Base-by-base conservation (phyloP, 35 echinoderm and acorn worm species). In the Ophioderma brevispina region DNA sequence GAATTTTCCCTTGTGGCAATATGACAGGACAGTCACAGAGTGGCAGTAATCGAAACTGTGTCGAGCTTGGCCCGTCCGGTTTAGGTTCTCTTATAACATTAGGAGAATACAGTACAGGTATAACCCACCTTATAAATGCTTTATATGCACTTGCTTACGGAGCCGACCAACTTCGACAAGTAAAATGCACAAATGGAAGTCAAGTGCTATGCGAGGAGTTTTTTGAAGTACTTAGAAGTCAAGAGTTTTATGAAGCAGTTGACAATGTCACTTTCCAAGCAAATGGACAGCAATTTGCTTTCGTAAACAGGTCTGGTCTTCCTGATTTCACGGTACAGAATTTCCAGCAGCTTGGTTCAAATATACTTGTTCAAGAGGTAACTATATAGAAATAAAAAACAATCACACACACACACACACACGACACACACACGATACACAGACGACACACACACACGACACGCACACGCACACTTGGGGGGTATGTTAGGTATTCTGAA, bases 61-160 rank as follows among this genome's bases (percentile, higher is more conserved):
- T 70, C 23, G 28, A 70, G 5, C n/a, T 70, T 15, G 59, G 59
- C 2, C 59, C 23, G n/a, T 70, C 59, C 3, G 59, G 59, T 18
- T 25, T 70, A 2, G 59, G 17, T 25, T 15, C 59, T 30, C 59
- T 70, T 25, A 30, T 70, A 15, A 70, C 59, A 70, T 25, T 70
- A 30, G 59, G 59, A 70, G 59, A 70, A 70, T 70, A 70, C n/a
- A 18, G 59, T 30, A 56, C 21, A 0, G 82, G 64, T 21, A 85
- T 85, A 14, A 3, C 13, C 17, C 33, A 49, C 28, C 11, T 56
- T 30, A 39, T 85, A 30, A 85, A 85, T 77, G 85, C 64, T 1
- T 77, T 87, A 25, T 39, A 76, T 77, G 64, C 64, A 25, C 32
- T 76, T 87, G 85, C 85, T 42, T 40, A 78, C 30, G 70, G 85